A percentile compares a stretch with the other conserved stretches of the same genome.
Evolutionary conservation across 1,140 invertebrate genomes (phyloP).

Genomic region (Cyclargus thomasi): DNA sequence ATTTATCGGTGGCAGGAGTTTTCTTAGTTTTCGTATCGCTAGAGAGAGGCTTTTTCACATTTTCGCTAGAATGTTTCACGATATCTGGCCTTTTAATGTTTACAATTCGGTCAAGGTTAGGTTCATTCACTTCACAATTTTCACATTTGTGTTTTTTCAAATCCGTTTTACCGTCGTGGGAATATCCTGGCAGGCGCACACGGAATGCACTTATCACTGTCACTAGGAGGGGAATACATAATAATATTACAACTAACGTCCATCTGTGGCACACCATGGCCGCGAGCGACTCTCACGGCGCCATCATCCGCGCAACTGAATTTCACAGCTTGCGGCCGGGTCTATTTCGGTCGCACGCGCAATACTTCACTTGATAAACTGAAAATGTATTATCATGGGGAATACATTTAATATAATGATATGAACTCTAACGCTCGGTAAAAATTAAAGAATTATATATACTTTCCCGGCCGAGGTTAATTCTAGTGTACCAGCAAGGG

Average conservation of each 20-base stretch:
- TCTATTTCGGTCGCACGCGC: conserved; percentile 55
- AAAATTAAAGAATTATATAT: conserved; percentile 51
- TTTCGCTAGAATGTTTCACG: conserved; percentile 44
- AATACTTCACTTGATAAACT: conserved; percentile 40
- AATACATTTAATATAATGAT: conserved; percentile 38
- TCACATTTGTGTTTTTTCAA: conserved; percentile 57
- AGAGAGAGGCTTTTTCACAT: conserved; percentile 46
- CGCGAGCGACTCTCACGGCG: conserved; percentile 56
- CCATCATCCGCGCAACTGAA: conserved; percentile 62
- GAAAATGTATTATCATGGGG: conserved; percentile 49
- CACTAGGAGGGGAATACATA: conserved; percentile 58
- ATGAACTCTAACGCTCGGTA: conserved; percentile 34
- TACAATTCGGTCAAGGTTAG: conserved; percentile 43
- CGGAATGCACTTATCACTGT: conserved; percentile 71
- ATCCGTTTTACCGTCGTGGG: conserved; percentile 41
- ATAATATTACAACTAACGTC: conserved; percentile 66
- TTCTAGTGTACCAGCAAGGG: conserved; percentile 56
- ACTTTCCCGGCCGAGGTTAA: conserved; percentile 54
- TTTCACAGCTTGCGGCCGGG: conserved; percentile 38
- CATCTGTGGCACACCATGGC: conserved; percentile 63
- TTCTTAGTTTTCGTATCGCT: conserved; percentile 23
- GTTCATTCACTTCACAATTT: conserved; percentile 58
- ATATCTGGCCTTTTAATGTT: conserved; percentile 57
- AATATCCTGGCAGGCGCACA: conserved; percentile 54
- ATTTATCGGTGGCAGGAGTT: conserved; percentile 2